These are phyloP conservation scores for Agrotis exclamationis DNA, from an alignment of 2,888 invertebrate genomes.

Conservation along the genomic window DNA sequence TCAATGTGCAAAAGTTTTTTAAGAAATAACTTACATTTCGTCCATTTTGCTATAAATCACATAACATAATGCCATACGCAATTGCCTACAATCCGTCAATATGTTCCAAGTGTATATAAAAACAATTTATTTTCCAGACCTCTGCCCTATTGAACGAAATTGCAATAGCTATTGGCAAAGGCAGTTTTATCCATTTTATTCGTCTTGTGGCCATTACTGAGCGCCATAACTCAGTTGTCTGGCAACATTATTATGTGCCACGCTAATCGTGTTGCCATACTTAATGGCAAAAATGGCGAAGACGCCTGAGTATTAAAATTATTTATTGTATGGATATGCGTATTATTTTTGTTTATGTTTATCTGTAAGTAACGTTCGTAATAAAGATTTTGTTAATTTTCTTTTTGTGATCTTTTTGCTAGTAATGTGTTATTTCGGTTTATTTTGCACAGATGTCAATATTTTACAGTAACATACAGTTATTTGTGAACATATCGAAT, in stretches of 20 bases:
- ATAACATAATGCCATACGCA: not conserved
- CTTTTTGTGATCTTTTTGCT: constrained; percentile 20
- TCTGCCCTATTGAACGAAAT: constrained; percentile 46
- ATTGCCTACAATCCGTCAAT: constrained; percentile 8
- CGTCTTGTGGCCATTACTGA: constrained; percentile 70
- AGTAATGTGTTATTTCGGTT: not conserved
- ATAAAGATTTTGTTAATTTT: constrained; percentile 48
- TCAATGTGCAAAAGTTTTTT: not conserved
- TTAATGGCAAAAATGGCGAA: constrained; percentile 72
- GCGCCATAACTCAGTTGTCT: constrained; percentile 71
- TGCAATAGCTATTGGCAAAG: constrained; percentile 49
- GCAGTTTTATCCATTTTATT: constrained; percentile 65
- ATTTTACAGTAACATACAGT: not conserved
- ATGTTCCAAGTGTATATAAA: constrained; percentile 30
- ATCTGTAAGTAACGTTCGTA: constrained; percentile 33
- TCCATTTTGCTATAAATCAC: not conserved
- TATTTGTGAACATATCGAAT: constrained; percentile 1
- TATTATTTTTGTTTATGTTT: constrained; percentile 46
- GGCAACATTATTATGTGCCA: constrained; percentile 73
- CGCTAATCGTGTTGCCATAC: constrained; percentile 75
- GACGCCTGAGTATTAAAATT: constrained; percentile 56
- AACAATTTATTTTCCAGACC: constrained; percentile 43
- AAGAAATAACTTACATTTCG: not conserved
- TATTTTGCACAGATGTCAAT: not conserved
- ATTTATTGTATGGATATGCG: constrained; percentile 50